phyloP scores from a whole-genome alignment of 2,797 vertebrate genomes.

The Borostomias antarcticus region DNA sequence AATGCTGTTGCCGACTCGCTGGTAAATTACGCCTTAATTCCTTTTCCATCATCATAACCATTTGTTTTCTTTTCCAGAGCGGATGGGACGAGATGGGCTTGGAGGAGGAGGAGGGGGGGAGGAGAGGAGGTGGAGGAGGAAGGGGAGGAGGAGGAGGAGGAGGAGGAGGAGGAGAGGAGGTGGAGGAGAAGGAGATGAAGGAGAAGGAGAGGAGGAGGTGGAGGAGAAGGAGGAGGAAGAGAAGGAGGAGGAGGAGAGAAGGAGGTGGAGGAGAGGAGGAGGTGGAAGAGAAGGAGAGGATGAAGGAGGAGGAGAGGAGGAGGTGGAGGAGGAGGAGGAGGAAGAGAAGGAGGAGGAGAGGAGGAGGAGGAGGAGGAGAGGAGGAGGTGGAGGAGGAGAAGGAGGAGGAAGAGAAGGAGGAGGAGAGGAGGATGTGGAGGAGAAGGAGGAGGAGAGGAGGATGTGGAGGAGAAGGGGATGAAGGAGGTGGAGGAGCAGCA shows the following conservation, averaged over 20 bases:
- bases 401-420: too few relatives aligned
- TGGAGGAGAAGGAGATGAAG: not conserved
- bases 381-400: too few relatives aligned
- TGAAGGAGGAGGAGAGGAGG: too few relatives aligned
- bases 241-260: too few relatives aligned
- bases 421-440: too few relatives aligned
- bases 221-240: too few relatives aligned
- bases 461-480: too few relatives aligned
- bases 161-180: too few relatives aligned
- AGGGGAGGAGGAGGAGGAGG: not conserved
- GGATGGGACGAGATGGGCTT: slow-evolving; percentile 25
- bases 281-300: not conserved
- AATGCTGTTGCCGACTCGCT: slow-evolving; percentile 58
- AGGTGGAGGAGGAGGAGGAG: not conserved
- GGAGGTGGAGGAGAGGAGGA: too few relatives aligned
- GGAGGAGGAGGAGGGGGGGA: not conserved
- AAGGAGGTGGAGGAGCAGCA: not conserved
- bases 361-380: too few relatives aligned
- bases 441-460: too few relatives aligned
- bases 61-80: slow-evolving; percentile 70
- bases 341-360: not conserved
- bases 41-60: slow-evolving; percentile 74
- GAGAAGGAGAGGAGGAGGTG: too few relatives aligned
- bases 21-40: slow-evolving; percentile 74
- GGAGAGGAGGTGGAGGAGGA: not conserved